A percentile compares a stretch with the other conserved stretches of the same genome.
phyloP scores from a whole-genome alignment of 1,140 invertebrate genomes.

The Anastatus disparis region DNA sequence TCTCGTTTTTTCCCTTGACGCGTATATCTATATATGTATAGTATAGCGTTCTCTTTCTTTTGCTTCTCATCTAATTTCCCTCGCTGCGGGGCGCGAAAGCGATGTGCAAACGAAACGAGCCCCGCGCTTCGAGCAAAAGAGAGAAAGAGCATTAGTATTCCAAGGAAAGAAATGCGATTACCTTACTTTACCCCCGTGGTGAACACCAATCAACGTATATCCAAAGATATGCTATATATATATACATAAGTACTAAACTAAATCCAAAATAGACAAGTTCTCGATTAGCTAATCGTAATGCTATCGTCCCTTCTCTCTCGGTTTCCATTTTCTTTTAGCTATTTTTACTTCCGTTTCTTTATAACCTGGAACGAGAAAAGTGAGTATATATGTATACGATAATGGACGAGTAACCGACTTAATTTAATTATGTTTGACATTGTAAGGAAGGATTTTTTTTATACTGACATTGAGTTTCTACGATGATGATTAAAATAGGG shows the following conservation, averaged over 20 bases:
- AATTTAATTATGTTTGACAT: too few species aligned
- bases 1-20: constrained; percentile 41
- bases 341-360: too few species aligned
- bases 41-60: constrained; percentile 39
- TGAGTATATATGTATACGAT: too few species aligned
- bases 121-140: background rate
- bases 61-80: constrained; percentile 51
- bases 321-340: too few species aligned
- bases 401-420: too few species aligned
- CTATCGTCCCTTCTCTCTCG: too few species aligned
- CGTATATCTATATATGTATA: too few species aligned
- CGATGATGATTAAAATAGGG: too few species aligned
- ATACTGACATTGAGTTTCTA: too few species aligned
- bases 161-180: constrained; percentile 55
- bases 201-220: constrained; percentile 42
- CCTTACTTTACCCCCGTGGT: constrained; percentile 50
- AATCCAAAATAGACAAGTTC: constrained; percentile 31
- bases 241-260: too few species aligned
- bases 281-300: constrained; percentile 44
- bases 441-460: too few species aligned
- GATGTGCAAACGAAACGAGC: constrained; percentile 17
- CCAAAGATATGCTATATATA: background rate
- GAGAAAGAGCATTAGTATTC: constrained; percentile 52
- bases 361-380: too few species aligned
- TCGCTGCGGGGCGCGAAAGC: constrained; percentile 43